Base-by-base conservation (phyloP, 2,888 invertebrate species). In the Leptinotarsa juncta region DNA sequence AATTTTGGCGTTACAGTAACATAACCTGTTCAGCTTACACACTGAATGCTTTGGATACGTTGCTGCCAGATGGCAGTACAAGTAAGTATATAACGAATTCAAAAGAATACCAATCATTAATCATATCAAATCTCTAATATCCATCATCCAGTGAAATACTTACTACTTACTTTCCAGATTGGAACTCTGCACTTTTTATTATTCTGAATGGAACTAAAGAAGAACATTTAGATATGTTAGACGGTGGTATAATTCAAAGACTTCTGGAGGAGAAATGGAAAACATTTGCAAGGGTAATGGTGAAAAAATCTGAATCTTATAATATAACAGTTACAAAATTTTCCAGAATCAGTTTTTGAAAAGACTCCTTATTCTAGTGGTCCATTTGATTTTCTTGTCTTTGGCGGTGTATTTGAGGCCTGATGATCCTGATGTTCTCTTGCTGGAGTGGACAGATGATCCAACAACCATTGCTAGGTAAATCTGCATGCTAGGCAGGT, bases 261-360 rank as follows among this genome's bases (percentile, higher is more conserved):
- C 89, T 99, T 67, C 90, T 99, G 20, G 98, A 98, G 88, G 99
- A 99, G 88, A 99, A 99, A 88, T 99, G 99, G 99, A 98, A 99
- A 88, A 97, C 98, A 0, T 99, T 97, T 90, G 99, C 98, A 42
- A 92, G 95, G 89, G 96, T 96, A 90, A 70, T 67, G 20, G 15
- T 68, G 7, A 3, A 32, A 20, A 68, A 71, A 23, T 26, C 60
- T n/a, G 15, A 51, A n/a, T 53, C 15, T 23, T 14, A 42, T n/a
- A 15, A 18, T 14, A 62, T 62, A 62, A 62, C n/a, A 62, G 42
- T 18, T 16, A 3, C 5, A 67, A 15, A 16, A 20, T 67, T 76
- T 86, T 86, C 82, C 90, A 97, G 96, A 94, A 94, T 83, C 97
- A 98, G 89, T 97, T 99, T 87, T 90, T 98, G 76, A 96, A 98